Percentiles rank a stretch among this genome's conserved stretches.
Evolutionary conservation across 2,113 vertebrate species (phyloP).

Genomic region (Vidua macroura): DNA sequence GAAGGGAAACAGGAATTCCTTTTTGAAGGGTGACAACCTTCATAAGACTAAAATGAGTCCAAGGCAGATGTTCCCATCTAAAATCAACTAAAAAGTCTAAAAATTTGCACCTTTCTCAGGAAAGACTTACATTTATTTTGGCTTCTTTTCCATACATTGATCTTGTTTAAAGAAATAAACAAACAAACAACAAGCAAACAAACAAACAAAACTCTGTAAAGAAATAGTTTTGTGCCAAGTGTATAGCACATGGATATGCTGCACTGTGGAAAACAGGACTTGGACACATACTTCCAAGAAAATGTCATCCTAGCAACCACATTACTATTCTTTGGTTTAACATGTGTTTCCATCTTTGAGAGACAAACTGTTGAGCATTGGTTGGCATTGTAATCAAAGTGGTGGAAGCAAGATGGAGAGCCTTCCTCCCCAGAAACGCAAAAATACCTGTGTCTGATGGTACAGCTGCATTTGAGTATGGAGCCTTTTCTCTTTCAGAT

Average conservation of each 20-base stretch:
- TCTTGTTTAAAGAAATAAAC: not conserved
- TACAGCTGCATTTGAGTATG: not conserved
- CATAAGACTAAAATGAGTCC: constrained; percentile 6
- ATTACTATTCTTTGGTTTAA: not conserved
- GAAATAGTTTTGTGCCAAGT: not conserved
- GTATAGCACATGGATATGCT: not conserved
- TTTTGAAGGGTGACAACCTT: constrained; percentile 70
- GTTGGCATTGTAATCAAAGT: not conserved
- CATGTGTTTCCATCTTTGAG: not conserved
- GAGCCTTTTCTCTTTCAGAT: not conserved
- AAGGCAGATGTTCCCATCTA: constrained; percentile 70
- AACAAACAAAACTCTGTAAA: not conserved
- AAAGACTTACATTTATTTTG: constrained; percentile 44
- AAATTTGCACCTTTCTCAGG: constrained; percentile 30
- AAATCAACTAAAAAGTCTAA: constrained; percentile 38
- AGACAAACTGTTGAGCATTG: not conserved
- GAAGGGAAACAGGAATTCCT: constrained; percentile 79
- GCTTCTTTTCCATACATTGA: not conserved
- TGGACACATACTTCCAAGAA: not conserved
- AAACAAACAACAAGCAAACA: not conserved
- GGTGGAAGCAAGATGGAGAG: not conserved
- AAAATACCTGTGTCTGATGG: not conserved
- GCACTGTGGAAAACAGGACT: not conserved
- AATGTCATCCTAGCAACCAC: not conserved
- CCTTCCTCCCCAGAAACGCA: not conserved